Evolutionary conservation across 2,113 vertebrate species (phyloP).

Genomic region (Petromus typicus): DNA sequence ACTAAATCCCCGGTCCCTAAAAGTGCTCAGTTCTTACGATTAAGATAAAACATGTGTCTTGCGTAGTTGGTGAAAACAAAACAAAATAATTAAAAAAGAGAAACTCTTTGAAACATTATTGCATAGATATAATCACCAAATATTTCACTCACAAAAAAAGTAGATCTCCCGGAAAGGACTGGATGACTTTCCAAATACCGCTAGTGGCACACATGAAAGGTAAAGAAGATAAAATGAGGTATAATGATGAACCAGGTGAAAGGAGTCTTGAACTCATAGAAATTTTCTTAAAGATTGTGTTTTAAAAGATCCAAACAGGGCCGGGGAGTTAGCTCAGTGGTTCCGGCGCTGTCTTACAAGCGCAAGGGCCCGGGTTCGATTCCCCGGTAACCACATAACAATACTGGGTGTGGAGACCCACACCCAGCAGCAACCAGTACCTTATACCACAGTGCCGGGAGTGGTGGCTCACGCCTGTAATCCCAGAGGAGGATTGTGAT

Average conservation of each 20-base stretch:
- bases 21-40: slow-evolving; percentile 58
- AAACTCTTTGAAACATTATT: background rate
- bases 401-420: no score
- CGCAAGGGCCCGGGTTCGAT: no score
- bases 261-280: background rate
- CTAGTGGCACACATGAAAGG: background rate
- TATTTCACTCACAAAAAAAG: background rate
- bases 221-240: background rate
- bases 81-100: background rate
- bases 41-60: slow-evolving; percentile 64
- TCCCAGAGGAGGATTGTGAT: no score
- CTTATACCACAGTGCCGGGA: no score
- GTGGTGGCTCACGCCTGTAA: no score
- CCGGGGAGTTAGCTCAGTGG: no score
- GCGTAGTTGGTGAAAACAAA: background rate
- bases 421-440: no score
- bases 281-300: background rate
- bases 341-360: no score
- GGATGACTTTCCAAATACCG: background rate
- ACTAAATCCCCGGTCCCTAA: no score
- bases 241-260: background rate
- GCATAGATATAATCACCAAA: background rate
- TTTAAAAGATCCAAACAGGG: background rate
- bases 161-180: background rate
- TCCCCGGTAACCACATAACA: no score